A percentile compares a stretch with the other conserved stretches of the same genome.
phyloP scores from a whole-genome alignment of 2,888 invertebrate species.

The Pyrochroa serraticornis region DNA sequence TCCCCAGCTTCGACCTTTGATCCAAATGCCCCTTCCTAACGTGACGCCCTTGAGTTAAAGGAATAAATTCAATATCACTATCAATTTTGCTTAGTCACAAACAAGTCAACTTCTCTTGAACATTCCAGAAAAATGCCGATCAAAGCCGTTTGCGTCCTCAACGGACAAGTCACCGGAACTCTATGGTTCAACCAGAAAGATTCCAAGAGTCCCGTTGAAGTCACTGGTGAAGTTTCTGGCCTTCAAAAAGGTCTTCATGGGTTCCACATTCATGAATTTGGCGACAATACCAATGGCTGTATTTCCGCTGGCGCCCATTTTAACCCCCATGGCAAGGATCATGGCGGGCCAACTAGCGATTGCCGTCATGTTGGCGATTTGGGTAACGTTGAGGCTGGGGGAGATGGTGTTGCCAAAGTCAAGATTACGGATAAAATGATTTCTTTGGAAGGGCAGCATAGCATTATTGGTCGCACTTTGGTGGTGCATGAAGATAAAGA shows the following conservation, averaged over 20 bases:
- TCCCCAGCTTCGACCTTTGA: too few relatives aligned
- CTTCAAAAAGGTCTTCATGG: conserved; percentile 81
- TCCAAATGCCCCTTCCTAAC: too few relatives aligned
- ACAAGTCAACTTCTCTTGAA: neutral
- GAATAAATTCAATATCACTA: conserved; percentile 35
- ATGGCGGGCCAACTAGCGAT: conserved; percentile 78
- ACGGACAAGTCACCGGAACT: conserved; percentile 84
- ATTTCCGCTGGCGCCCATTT: conserved; percentile 95
- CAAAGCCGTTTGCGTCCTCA: conserved; percentile 87
- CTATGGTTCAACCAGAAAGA: conserved; percentile 81
- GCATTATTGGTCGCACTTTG: conserved; percentile 82
- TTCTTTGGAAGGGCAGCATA: conserved; percentile 72
- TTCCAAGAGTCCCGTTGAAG: conserved; percentile 69
- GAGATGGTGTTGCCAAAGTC: conserved; percentile 70
- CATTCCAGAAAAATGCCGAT: conserved; percentile 59
- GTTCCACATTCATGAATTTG: conserved; percentile 96
- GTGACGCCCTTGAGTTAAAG: conserved; percentile 27
- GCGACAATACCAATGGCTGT: conserved; percentile 94
- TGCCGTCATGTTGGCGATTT: conserved; percentile 90
- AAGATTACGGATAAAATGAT: conserved; percentile 68
- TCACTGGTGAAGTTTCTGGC: conserved; percentile 84
- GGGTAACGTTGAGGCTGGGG: conserved; percentile 68
- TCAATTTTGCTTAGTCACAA: conserved; percentile 13
- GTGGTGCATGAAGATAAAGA: conserved; percentile 93
- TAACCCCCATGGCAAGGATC: conserved; percentile 81